Conservation (phyloP, 2,113 vertebrate species). For the Nasalis larvatus region DNA sequence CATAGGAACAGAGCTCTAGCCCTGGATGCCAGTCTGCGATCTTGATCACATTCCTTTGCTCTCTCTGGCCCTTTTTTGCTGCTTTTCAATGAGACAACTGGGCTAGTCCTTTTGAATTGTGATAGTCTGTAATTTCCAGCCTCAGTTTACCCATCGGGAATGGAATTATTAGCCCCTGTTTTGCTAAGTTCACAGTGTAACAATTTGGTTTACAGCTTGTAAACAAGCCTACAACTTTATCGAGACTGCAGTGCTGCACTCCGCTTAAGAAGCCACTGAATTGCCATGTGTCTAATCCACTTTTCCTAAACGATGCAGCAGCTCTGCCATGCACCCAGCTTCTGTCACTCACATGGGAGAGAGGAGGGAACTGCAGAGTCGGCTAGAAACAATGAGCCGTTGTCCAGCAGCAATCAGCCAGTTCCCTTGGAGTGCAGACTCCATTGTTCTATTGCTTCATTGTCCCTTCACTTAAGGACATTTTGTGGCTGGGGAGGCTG, state of each 20-base stretch:
- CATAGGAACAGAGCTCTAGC: no score
- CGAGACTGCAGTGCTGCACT: no score
- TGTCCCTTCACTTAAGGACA: rapidly evolving
- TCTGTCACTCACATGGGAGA: no score
- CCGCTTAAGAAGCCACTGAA: neutral
- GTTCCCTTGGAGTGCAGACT: no score
- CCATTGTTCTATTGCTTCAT: rapidly evolving
- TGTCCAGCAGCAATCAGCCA: rapidly evolving
- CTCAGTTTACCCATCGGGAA: neutral
- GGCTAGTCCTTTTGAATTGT: neutral
- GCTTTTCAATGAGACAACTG: neutral
- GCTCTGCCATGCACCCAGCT: neutral
- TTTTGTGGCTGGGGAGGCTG: neutral
- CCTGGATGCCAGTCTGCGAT: neutral
- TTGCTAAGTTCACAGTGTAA: neutral
- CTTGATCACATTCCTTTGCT: neutral
- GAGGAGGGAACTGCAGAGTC: neutral
- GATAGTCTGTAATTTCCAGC: neutral
- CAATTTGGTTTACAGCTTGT: neutral
- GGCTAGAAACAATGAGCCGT: no score
- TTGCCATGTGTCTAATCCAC: neutral
- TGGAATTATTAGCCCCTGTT: neutral
- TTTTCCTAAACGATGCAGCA: rapidly evolving
- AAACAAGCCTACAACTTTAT: no score
- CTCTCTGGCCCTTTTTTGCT: no score